These are phyloP conservation scores for Drosophila lini DNA, from an alignment of 1,140 invertebrate genomes.

Conservation along the genomic window DNA sequence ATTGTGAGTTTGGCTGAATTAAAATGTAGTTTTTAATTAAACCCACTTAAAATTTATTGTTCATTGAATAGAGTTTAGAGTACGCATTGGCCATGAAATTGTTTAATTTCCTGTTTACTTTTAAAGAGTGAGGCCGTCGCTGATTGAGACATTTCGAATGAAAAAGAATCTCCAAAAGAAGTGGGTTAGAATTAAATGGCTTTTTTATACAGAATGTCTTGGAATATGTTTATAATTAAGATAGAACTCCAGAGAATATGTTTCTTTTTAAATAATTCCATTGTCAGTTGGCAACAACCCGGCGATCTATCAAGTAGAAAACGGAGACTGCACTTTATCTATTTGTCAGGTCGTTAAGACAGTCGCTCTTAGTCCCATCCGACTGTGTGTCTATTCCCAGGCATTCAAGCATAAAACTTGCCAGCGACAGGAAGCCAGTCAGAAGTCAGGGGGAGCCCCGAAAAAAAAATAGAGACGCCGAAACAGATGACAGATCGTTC, in stretches of 20 bases:
- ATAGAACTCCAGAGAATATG: background rate
- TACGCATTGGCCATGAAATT: constrained; percentile 70
- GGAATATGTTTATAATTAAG: constrained; percentile 22
- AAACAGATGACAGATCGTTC: constrained; percentile 63
- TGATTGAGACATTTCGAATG: constrained; percentile 42
- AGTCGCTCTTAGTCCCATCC: constrained; percentile 20
- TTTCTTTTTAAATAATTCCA: constrained; percentile 34
- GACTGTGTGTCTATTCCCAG: constrained; percentile 56
- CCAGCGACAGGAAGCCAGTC: constrained; percentile 58
- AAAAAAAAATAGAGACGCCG: constrained; percentile 32
- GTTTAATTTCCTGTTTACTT: constrained; percentile 65
- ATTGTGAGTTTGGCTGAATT: constrained; percentile 49
- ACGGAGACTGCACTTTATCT: constrained; percentile 61
- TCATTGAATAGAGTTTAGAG: constrained; percentile 55
- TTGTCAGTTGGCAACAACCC: constrained; percentile 53
- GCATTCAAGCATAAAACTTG: constrained; percentile 71
- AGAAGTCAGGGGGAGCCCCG: constrained; percentile 9
- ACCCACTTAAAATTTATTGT: constrained; percentile 69
- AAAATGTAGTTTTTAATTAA: constrained; percentile 80
- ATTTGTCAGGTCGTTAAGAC: constrained; percentile 73
- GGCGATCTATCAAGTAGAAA: constrained; percentile 56
- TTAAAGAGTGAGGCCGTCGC: background rate
- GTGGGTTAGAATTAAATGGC: no score
- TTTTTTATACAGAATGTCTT: background rate
- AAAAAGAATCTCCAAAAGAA: constrained; percentile 10